Base-by-base conservation (phyloP, 2,797 vertebrate genomes). In the Lepus townsendii region DNA sequence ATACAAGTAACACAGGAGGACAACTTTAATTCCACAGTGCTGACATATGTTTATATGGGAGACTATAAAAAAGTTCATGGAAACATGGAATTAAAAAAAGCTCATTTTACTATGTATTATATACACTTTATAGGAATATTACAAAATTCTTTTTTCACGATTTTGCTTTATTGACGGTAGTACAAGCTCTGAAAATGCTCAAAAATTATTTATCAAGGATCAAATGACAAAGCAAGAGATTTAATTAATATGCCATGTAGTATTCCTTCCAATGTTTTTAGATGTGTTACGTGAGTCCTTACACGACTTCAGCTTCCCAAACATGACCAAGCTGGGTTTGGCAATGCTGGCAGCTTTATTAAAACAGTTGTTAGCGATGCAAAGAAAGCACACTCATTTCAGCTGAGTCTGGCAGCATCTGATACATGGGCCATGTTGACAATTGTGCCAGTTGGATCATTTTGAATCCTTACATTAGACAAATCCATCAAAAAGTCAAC, bases 401-500 rank as follows among this genome's bases (percentile, higher is more conserved):
- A 79, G 26, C 26, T n/a, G 42, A 94, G 76, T 26, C 26, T 92
- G 88, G 91, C 80, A 94, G 19, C 72, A 78, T 62, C 62, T 93
- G 86, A 92, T 85, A 50, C 72, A 83, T n/a, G 69, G 83, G 50
- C n/a, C 24, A 60, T 60, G 69, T 32, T 96, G 92, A 90, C 78
- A 93, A 65, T 26, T 68, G 68, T 13, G 79, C 54, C 66, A 95
- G 73, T n/a, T 92, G 47, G 52, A 92, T 91, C 68, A 38, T 80
- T 95, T 57, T 88, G 77, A 79, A 91, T 93, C 68, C 32, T 88
- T 87, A 32, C 27, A 75, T 52, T 42, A 95, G 79, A 87, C 63
- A 93, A 76, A 96, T 92, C 69, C 3, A 0, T 95, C 73, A 95
- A 95, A 78, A 83, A 63, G 35, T 77, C 88, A 89, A 12, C 47